These are phyloP conservation scores for Monodelphis domestica DNA, from an alignment of 2,797 vertebrate genomes.

Conservation along the genomic window DNA sequence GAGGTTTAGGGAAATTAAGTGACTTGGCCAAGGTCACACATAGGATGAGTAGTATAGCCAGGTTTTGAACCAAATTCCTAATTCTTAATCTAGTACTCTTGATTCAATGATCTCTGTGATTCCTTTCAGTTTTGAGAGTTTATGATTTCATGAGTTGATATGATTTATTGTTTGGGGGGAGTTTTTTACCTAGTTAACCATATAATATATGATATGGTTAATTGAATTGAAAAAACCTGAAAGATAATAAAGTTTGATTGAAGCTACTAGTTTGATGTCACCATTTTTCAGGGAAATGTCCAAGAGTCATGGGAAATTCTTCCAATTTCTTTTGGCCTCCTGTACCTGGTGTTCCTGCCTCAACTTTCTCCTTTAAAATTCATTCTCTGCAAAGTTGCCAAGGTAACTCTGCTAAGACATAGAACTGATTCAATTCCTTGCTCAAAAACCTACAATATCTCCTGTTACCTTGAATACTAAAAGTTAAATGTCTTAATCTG, in stretches of 20 bases:
- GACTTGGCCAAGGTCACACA: not conserved
- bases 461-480: not conserved
- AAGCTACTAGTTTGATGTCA: not conserved
- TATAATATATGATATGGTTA: not conserved
- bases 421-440: not conserved
- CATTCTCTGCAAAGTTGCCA: not conserved
- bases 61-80: not conserved
- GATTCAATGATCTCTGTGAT: not conserved
- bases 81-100: not conserved
- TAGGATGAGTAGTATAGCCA: not conserved
- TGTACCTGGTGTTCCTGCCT: not conserved
- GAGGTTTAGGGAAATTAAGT: not conserved
- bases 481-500: not conserved
- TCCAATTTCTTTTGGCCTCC: not conserved
- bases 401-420: not conserved
- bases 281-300: not conserved
- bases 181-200: not conserved
- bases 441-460: not conserved
- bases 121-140: not conserved
- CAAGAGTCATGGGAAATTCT: not conserved
- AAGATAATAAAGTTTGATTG: not conserved
- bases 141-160: not conserved
- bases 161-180: not conserved
- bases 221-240: not conserved
- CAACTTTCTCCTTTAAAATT: not conserved